Evolutionary conservation across 2,888 invertebrate genomes (phyloP), one percentile per base, ranked within the genome.

Genomic region (Eucriotettix oculatus): DNA sequence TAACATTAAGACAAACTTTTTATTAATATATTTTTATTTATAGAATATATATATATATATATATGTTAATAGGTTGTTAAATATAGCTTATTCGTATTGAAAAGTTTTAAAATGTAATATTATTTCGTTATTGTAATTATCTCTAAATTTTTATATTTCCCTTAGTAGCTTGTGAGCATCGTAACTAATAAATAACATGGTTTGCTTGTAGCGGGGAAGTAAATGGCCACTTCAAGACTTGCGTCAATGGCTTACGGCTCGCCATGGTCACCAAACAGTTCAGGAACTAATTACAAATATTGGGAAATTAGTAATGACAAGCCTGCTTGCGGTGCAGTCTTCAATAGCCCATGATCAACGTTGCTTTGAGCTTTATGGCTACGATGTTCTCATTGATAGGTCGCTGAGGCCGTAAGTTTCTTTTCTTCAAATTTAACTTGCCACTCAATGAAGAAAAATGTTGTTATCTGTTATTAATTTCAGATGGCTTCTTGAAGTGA

Each of bases 361-460:
- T 67, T 82, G 81, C 65, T 83, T 83, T 70, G 82, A 83, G 67
- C 72, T 82, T 61, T 82, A 82, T 67, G 82, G 82, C 16, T 83
- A 82, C 68, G 82, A 83, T 67, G 75, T 83, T 52, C 70, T 83
- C 2, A 69, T 83, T 29, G 80, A 81, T 68, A 72, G 72, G n/a
- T 68, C 74, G 59, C 70, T 82, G 16, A 78, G 75, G 65, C 80
- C 81, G 71, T 78, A 69, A 73, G 73, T 72, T 12, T 58, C 12
- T 48, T 14, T 48, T n/a, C 48, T 7, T 48, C 12, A 48, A 14
- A n/a, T 48, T 9, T 14, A 48, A 14, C 48, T 48, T 48, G 9
- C 48, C n/a, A n/a, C 48, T 7, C 9, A 14, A 48, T 7, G 5
- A 48, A 48, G 12, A 7, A 48, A 14, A 48, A 2, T 11, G 44